Percentiles rank a stretch among this genome's conserved stretches.
Evolutionary conservation across 2,797 vertebrate species (phyloP).

Genomic region (Benthosema pterotum): DNA sequence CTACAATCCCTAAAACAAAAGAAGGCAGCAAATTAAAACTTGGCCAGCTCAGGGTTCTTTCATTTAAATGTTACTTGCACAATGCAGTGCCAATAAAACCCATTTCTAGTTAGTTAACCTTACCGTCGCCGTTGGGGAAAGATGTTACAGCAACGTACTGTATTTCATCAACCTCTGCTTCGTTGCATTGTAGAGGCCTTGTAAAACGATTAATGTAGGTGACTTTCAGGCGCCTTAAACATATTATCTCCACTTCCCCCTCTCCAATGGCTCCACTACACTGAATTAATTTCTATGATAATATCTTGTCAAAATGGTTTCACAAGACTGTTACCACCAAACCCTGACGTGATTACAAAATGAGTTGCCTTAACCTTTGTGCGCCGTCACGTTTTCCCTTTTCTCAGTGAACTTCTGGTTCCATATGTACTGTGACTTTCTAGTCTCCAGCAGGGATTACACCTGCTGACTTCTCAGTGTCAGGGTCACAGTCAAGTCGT

Average conservation of each 20-base stretch:
- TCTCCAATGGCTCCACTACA: background rate
- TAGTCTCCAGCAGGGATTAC: too few species aligned
- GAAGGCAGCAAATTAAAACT: too few species aligned
- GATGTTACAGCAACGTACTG: background rate
- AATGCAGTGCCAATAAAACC: background rate
- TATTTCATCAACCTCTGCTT: background rate
- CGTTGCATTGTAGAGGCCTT: background rate
- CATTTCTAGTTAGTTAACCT: background rate
- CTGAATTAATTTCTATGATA: constrained; percentile 15
- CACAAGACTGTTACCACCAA: background rate
- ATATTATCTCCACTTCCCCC: background rate
- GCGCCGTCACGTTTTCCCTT: too few species aligned
- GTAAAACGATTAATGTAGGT: constrained; percentile 2
- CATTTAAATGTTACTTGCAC: too few species aligned
- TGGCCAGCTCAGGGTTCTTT: too few species aligned
- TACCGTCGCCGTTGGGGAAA: background rate
- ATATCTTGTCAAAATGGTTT: constrained; percentile 16
- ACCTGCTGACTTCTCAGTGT: too few species aligned
- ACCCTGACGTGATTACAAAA: constrained; percentile 17
- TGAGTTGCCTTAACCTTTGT: background rate
- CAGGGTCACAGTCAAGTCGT: too few species aligned
- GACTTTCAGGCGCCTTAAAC: constrained; percentile 19
- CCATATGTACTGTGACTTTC: too few species aligned
- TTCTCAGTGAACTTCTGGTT: too few species aligned
- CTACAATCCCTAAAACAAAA: too few species aligned